Evolutionary conservation across 2,797 vertebrate species (phyloP).

Genomic region (Erpetoichthys calabaricus): DNA sequence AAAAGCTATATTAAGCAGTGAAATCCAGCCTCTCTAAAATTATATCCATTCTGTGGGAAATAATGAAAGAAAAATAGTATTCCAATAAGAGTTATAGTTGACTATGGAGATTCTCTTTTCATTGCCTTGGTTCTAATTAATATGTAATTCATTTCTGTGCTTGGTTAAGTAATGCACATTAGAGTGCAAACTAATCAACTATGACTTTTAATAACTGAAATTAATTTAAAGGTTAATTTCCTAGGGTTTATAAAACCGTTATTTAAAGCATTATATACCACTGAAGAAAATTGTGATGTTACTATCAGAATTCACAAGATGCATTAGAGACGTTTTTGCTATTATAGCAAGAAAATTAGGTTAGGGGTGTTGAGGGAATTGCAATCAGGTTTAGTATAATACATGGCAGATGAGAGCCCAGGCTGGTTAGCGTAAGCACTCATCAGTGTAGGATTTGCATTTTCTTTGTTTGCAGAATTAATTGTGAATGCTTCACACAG

Average conservation of each 20-base stretch:
- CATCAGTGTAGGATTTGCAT: conserved; percentile 39
- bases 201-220: conserved; percentile 58
- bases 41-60: too few species aligned
- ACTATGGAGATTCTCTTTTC: conserved; percentile 11
- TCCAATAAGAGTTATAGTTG: not conserved
- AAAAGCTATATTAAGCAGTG: too few species aligned
- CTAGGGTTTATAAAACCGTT: conserved; percentile 55
- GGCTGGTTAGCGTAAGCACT: conserved; percentile 27
- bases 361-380: conserved; percentile 48
- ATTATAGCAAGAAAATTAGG: conserved; percentile 62
- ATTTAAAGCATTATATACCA: conserved; percentile 59
- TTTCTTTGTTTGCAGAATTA: conserved; percentile 52
- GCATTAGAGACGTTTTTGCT: conserved; percentile 47
- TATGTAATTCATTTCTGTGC: conserved; percentile 19
- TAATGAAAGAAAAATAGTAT: too few species aligned
- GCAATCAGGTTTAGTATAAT: conserved; percentile 50
- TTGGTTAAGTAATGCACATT: conserved; percentile 55
- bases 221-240: conserved; percentile 69
- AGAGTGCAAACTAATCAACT: conserved; percentile 38
- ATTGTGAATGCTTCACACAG: conserved; percentile 53
- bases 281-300: conserved; percentile 54
- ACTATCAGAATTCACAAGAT: conserved; percentile 41
- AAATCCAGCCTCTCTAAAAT: too few species aligned
- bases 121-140: conserved; percentile 27
- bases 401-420: conserved; percentile 33